Evolutionary conservation across 2,888 invertebrate genomes (phyloP).

Genomic region (Ectemnius cavifrons): DNA sequence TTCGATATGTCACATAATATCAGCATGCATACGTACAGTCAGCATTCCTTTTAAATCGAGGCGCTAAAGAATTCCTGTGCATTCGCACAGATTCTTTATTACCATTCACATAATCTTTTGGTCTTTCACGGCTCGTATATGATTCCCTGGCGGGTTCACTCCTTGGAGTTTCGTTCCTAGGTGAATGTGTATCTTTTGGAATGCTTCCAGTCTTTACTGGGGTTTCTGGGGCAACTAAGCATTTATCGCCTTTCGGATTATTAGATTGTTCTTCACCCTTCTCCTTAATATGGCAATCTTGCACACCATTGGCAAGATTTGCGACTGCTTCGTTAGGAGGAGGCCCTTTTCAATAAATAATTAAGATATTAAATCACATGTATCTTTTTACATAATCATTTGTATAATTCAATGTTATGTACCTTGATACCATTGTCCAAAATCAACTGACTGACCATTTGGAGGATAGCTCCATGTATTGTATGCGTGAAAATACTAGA

Average conservation of each 20-base stretch:
- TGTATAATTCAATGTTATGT: not conserved
- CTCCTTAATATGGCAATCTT: slow-evolving; percentile 32
- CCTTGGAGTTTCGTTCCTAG: slow-evolving; percentile 29
- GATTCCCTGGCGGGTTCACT: slow-evolving; percentile 37
- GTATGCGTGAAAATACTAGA: slow-evolving; percentile 64
- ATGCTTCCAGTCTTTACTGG: slow-evolving; percentile 13
- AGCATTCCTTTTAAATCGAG: slow-evolving; percentile 64
- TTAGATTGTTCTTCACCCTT: slow-evolving; percentile 11
- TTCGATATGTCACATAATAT: slow-evolving; percentile 1
- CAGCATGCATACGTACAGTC: slow-evolving; percentile 55
- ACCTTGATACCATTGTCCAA: slow-evolving; percentile 53
- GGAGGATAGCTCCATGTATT: slow-evolving; percentile 62
- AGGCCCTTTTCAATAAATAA: slow-evolving; percentile 25
- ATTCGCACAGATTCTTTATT: slow-evolving; percentile 41
- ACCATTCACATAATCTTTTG: slow-evolving; percentile 28
- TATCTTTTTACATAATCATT: not conserved
- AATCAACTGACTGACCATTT: slow-evolving; percentile 52
- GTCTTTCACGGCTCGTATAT: slow-evolving; percentile 22
- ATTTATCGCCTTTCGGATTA: slow-evolving; percentile 16
- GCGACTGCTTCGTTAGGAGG: slow-evolving; percentile 27
- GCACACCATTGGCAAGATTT: slow-evolving; percentile 30
- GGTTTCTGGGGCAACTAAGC: slow-evolving; percentile 1
- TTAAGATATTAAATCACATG: not conserved
- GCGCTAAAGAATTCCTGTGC: slow-evolving; percentile 56
- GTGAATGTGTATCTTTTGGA: slow-evolving; percentile 4